These are phyloP conservation scores for Ellobium chinense DNA, from an alignment of 2,888 invertebrate species.

Conservation along the genomic window DNA sequence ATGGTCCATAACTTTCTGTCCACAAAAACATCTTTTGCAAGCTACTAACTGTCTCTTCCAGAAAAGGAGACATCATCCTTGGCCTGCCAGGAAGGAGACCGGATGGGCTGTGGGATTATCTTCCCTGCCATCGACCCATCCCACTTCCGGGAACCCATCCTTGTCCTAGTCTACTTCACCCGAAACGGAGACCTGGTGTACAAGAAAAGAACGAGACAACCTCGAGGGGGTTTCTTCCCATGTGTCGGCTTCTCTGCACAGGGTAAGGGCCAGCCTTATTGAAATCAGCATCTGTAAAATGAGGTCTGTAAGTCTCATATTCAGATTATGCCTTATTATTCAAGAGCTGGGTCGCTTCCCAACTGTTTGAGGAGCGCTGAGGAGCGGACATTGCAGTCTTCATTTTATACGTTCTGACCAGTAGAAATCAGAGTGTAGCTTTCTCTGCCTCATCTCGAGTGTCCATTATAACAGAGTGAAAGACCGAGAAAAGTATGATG, in stretches of 20 bases:
- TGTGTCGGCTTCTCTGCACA: conserved; percentile 43
- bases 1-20: no score
- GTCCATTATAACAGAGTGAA: no score
- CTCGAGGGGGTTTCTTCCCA: conserved; percentile 50
- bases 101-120: conserved; percentile 57
- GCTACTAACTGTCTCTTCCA: not conserved
- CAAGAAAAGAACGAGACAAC: conserved; percentile 48
- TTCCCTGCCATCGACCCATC: conserved; percentile 40
- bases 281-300: not conserved
- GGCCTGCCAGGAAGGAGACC: conserved; percentile 45
- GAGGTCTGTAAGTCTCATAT: not conserved
- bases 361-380: no score
- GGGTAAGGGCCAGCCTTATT: conserved; percentile 14
- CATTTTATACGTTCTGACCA: no score
- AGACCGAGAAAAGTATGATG: no score
- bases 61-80: not conserved
- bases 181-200: conserved; percentile 49
- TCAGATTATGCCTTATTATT: not conserved
- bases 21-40: no score
- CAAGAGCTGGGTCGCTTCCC: no score
- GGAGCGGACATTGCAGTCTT: no score
- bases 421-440: no score
- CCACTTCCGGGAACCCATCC: conserved; percentile 46
- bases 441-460: no score
- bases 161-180: conserved; percentile 55